These are phyloP conservation scores for Zonotrichia leucophrys DNA, from an alignment of 2,113 vertebrate species.

Conservation along the genomic window DNA sequence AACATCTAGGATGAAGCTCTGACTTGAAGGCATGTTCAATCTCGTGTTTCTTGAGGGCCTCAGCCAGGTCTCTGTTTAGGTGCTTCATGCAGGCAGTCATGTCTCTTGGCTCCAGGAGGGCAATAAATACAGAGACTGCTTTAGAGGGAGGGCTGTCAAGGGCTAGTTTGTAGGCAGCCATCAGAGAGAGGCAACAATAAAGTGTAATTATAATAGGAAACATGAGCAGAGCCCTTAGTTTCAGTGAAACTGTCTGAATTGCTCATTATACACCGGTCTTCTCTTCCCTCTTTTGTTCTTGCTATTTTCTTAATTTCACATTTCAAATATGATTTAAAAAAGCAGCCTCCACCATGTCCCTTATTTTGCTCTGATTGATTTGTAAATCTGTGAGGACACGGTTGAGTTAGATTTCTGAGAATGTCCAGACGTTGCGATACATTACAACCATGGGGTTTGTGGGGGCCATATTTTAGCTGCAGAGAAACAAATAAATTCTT, in stretches of 20 bases:
- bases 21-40: not conserved
- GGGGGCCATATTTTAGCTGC: not conserved
- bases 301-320: not conserved
- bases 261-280: not conserved
- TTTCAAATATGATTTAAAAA: constrained; percentile 19
- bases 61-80: not conserved
- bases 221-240: not conserved
- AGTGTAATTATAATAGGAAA: not conserved
- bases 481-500: not conserved
- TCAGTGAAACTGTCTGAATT: not conserved
- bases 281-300: not conserved
- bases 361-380: constrained; percentile 16
- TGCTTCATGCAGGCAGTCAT: not conserved
- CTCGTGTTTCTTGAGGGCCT: not conserved
- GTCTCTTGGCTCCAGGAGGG: not conserved
- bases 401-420: not conserved
- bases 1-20: not conserved
- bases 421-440: not conserved
- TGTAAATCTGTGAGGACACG: not conserved
- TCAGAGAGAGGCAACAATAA: not conserved
- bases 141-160: not conserved
- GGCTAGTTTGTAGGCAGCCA: not conserved
- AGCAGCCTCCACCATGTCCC: not conserved
- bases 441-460: not conserved
- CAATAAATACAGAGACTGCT: not conserved